Percentiles rank a stretch among this genome's conserved stretches.
These are phyloP conservation scores for Pandemis heparana DNA, from an alignment of 2,888 invertebrate genomes.

Conservation along the genomic window DNA sequence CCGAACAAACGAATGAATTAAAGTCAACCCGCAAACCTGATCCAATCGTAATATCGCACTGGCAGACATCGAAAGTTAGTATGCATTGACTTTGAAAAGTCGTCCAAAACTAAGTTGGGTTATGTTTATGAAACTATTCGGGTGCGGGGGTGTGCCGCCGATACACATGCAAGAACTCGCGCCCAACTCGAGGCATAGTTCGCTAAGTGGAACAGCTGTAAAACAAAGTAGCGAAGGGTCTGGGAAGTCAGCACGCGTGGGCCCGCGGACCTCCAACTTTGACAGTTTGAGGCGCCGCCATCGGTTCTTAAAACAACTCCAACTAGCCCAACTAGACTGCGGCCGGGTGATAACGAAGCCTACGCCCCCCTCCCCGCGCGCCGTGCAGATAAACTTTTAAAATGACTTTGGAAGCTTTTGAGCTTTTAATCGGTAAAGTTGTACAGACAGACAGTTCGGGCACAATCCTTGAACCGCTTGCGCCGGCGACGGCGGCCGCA, in stretches of 20 bases:
- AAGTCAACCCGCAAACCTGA: slow-evolving; percentile 81
- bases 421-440: slow-evolving; percentile 87
- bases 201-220: slow-evolving; percentile 86
- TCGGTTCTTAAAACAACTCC: slow-evolving; percentile 81
- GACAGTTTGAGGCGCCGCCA: slow-evolving; percentile 75
- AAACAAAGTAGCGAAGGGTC: slow-evolving; percentile 86
- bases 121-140: slow-evolving; percentile 86
- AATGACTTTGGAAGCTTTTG: slow-evolving; percentile 87
- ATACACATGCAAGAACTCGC: slow-evolving; percentile 85
- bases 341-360: slow-evolving; percentile 80
- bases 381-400: slow-evolving; percentile 87
- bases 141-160: slow-evolving; percentile 83
- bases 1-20: slow-evolving; percentile 84
- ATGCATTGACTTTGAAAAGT: slow-evolving; percentile 86
- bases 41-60: slow-evolving; percentile 85
- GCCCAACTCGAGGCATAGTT: slow-evolving; percentile 85
- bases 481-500: slow-evolving; percentile 86
- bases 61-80: slow-evolving; percentile 85
- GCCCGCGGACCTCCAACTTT: slow-evolving; percentile 64
- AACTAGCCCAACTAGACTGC: slow-evolving; percentile 84
- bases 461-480: slow-evolving; percentile 87
- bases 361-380: slow-evolving; percentile 68
- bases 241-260: slow-evolving; percentile 83
- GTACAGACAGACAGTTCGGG: slow-evolving; percentile 86
- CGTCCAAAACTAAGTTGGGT: slow-evolving; percentile 85